These are phyloP conservation scores for Petroica traversi DNA, from an alignment of 2,113 vertebrate species.

Conservation along the genomic window DNA sequence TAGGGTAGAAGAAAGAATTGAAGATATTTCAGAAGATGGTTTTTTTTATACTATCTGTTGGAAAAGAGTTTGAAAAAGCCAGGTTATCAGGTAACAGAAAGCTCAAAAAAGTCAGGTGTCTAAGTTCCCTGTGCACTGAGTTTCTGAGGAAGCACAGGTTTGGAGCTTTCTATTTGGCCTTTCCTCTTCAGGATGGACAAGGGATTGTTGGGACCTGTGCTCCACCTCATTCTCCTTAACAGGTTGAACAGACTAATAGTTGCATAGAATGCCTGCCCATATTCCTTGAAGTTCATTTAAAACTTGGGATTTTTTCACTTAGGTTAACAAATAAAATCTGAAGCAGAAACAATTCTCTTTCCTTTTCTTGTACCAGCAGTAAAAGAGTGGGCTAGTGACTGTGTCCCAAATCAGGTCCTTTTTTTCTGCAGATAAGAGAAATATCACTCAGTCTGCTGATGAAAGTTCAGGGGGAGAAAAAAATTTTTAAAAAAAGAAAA, in stretches of 20 bases:
- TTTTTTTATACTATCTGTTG: neutral
- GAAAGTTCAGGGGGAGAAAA: rapidly evolving
- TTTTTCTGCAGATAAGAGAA: neutral
- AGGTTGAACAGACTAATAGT: neutral
- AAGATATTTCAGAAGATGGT: neutral
- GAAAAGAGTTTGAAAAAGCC: neutral
- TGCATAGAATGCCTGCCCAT: rapidly evolving
- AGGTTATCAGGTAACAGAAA: neutral
- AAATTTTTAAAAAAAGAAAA: neutral
- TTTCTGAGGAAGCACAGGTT: neutral
- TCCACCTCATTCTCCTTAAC: neutral
- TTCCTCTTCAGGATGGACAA: neutral
- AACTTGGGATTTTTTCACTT: rapidly evolving
- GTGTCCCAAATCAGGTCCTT: neutral
- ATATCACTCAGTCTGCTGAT: neutral
- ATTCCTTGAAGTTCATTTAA: neutral
- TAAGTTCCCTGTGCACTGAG: rapidly evolving
- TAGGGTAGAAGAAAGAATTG: neutral
- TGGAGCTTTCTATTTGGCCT: neutral
- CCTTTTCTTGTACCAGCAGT: neutral
- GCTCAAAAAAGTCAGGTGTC: neutral
- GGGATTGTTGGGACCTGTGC: neutral
- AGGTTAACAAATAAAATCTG: neutral
- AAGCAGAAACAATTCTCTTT: neutral
- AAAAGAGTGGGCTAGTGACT: neutral